Conservation (phyloP, 2,888 invertebrate genomes). For the Heterodera filipjevi region DNA sequence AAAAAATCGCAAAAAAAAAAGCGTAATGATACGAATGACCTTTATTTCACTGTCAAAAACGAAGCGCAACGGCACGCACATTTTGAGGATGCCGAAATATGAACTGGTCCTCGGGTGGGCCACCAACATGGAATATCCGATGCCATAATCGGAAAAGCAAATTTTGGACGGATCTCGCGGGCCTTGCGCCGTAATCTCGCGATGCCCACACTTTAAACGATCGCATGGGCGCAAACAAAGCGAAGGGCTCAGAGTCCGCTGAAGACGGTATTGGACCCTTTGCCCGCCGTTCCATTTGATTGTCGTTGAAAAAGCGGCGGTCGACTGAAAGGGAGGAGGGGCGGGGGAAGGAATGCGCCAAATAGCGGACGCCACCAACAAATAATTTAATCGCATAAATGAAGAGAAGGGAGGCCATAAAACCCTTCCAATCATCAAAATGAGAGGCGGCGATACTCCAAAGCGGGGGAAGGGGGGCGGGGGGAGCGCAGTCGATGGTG, state of each 20-base stretch:
- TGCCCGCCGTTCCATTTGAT: conserved; percentile 3
- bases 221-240: conserved; percentile 5
- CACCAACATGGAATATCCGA: not conserved
- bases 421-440: conserved; percentile 9
- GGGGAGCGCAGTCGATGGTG: not conserved
- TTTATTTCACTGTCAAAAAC: not conserved
- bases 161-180: not conserved
- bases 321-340: not conserved
- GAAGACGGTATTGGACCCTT: conserved; percentile 1
- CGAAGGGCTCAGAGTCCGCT: not conserved
- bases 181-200: not conserved
- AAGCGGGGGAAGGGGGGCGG: not conserved
- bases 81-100: not conserved
- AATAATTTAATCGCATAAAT: conserved; percentile 11
- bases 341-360: conserved; percentile 7
- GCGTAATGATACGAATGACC: too few species aligned
- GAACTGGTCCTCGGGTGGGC: not conserved
- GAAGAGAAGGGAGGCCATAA: conserved; percentile 2
- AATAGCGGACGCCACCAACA: conserved; percentile 6
- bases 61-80: not conserved
- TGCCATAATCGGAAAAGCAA: not conserved
- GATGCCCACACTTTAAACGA: conserved; percentile 6
- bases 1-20: too few species aligned
- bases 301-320: not conserved
- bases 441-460: not conserved